Evolutionary conservation across 2,888 invertebrate species (phyloP), one percentile per base, ranked within the genome.

Genomic region (Piscicola geometra): DNA sequence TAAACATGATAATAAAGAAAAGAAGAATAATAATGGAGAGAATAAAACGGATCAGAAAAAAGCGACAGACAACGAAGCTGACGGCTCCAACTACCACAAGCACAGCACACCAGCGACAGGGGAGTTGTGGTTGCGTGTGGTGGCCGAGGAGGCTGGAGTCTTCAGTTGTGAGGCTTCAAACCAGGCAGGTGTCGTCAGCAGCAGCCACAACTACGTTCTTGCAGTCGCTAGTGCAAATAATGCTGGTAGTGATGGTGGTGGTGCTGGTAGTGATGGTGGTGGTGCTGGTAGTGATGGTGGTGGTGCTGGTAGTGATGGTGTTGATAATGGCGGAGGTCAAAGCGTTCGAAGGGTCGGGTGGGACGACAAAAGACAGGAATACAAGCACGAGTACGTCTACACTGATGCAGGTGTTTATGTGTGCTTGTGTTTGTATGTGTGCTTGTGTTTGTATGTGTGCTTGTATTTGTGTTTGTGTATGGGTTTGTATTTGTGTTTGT

Each of bases 261-360:
- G 25, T 28, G 71, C 30, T 32, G 67, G 28, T 32, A 32, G 28
- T 32, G 15, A 32, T 15, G 15, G 30, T 21, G n/a, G n/a, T 35
- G 64, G 30, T 21, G 67, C n/a, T 32, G 15, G 67, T 15, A 33
- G 30, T 21, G n/a, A 15, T 35, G 64, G 30, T 21, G 30, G 30
- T 69, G n/a, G 25, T 71, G 71, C 21, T 71, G 47, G 35, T 71
- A 50, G 21, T n/a, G 15, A 28, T 41, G 25, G 32, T 71, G 47
- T 3, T 35, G 69, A 69, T 32, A 30, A 69, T 28, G 36, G 30
- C 41, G 71, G 30, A 41, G 71, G 67, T 32, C 30, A 30, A 5
- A 67, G 67, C 28, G 32, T 3, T 67, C 9, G 28, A 28, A 67
- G 21, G 3, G 33, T 3, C 30, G 67, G 67, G 9, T 9, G 67